phyloP scores from a whole-genome alignment of 2,113 vertebrate genomes.

The Myocastor coypus region DNA sequence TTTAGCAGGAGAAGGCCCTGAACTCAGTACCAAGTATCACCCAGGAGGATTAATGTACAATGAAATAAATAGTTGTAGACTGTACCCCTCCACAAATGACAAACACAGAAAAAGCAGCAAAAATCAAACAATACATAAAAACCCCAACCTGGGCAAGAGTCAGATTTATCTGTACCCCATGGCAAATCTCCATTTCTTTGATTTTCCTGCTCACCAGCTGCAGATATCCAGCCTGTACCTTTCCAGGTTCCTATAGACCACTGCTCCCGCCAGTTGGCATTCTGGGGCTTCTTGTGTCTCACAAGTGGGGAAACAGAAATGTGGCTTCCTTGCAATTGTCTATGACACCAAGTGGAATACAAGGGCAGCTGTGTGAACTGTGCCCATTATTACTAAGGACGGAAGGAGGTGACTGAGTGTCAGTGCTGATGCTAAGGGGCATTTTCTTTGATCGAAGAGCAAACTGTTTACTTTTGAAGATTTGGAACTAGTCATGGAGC shows the following conservation, averaged over 20 bases:
- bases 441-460: not conserved
- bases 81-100: not conserved
- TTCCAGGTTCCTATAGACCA: not conserved
- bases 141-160: not conserved
- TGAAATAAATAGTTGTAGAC: not conserved
- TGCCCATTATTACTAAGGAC: fast-evolving
- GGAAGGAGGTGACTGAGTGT: not conserved
- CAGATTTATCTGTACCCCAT: not conserved
- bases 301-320: not conserved
- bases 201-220: not conserved
- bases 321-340: not conserved
- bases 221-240: not conserved
- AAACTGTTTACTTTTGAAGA: not conserved
- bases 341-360: not conserved
- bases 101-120: not conserved
- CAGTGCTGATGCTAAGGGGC: not conserved
- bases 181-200: not conserved
- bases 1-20: not conserved
- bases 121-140: not conserved
- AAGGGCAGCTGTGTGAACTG: too few species aligned
- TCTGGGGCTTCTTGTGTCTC: not conserved
- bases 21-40: not conserved
- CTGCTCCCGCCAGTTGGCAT: not conserved
- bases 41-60: not conserved
- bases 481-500: not conserved